Evolutionary conservation across 2,113 vertebrate species (phyloP), one percentile per base, ranked within the genome.

Genomic region (Forbesichthys agassizii): DNA sequence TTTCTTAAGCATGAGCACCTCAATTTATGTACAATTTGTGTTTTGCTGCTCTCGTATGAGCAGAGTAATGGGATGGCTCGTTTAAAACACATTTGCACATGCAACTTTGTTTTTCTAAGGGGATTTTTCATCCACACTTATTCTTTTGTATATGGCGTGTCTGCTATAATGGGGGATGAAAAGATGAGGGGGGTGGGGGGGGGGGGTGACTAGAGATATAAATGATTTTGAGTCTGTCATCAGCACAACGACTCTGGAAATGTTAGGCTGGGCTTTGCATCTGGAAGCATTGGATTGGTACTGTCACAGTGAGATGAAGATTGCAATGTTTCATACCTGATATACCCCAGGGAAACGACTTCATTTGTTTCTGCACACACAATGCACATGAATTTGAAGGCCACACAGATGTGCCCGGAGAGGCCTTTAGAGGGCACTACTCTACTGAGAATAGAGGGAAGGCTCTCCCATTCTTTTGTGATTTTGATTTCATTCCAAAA

Each of bases 71-170:
- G 85, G 79, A 48, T 76, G 73, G 65, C 89, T 92, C 88, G 66
- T 92, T 92, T 90, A 91, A 93, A 91, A 88, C 77, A 86, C 84
- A 91, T 93, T 92, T 92, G 83, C 88, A 76, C 82, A 74, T 9
- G 64, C 63, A 61, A 86, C 83, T 90, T 90, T 88, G 87, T 91
- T 85, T 90, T 84, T 70, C 82, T 59, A 78, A 73, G n/a, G 77
- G 68, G 46, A 86, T 89, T 89, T 89, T 87, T 89, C 82, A 86
- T 85, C 80, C 71, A 61, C 66, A 54, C 81, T 48, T 80, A 65
- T 82, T 84, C 74, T 75, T 83, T 83, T 86, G 64, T 73, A 54
- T 79, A 78, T 53, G 69, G 14, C 47, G 4, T 51, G 61, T 49
- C 18, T 63, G 47, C 10, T 27, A 51, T 33, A 27, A 51, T 48